phyloP scores from a whole-genome alignment of 2,113 vertebrate genomes.

The Sinocyclocheilus anophthalmus region DNA sequence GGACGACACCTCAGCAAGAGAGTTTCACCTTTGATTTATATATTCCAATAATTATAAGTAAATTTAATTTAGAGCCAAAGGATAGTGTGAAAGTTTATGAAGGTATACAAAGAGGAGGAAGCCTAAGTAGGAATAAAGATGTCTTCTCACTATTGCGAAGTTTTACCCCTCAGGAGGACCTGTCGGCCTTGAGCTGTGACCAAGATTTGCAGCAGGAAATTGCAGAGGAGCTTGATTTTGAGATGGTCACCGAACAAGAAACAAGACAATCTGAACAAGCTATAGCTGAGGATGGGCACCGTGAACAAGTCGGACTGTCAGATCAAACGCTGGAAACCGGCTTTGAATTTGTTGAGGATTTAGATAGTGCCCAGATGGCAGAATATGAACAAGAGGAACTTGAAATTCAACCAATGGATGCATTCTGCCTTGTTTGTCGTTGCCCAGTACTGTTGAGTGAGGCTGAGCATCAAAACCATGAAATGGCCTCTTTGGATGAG shows the following conservation, averaged over 20 bases:
- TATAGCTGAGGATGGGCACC: slow-evolving; percentile 60
- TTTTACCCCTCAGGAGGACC: slow-evolving; percentile 69
- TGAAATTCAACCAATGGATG: slow-evolving; percentile 80
- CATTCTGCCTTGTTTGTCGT: slow-evolving; percentile 86
- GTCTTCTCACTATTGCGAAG: slow-evolving; percentile 62
- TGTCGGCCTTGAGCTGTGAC: slow-evolving; percentile 56
- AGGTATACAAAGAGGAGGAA: neutral
- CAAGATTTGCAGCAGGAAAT: slow-evolving; percentile 66
- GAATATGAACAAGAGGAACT: slow-evolving; percentile 75
- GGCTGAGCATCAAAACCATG: slow-evolving; percentile 82
- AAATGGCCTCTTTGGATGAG: slow-evolving; percentile 80
- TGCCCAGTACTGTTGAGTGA: slow-evolving; percentile 83
- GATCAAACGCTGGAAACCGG: slow-evolving; percentile 74
- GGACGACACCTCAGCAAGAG: slow-evolving; percentile 35
- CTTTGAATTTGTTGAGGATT: slow-evolving; percentile 80
- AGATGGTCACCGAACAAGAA: slow-evolving; percentile 80
- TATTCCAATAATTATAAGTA: no score
- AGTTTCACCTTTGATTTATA: slow-evolving; percentile 49
- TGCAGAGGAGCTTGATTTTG: slow-evolving; percentile 79
- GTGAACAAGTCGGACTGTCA: slow-evolving; percentile 48
- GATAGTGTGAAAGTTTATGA: slow-evolving; percentile 49
- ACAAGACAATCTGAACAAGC: slow-evolving; percentile 66
- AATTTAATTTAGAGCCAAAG: slow-evolving; percentile 45
- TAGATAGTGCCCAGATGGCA: slow-evolving; percentile 64
- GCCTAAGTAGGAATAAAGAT: slow-evolving; percentile 26